Evolutionary conservation across 2,888 invertebrate species (phyloP).

Genomic region (Parnassius orleans): DNA sequence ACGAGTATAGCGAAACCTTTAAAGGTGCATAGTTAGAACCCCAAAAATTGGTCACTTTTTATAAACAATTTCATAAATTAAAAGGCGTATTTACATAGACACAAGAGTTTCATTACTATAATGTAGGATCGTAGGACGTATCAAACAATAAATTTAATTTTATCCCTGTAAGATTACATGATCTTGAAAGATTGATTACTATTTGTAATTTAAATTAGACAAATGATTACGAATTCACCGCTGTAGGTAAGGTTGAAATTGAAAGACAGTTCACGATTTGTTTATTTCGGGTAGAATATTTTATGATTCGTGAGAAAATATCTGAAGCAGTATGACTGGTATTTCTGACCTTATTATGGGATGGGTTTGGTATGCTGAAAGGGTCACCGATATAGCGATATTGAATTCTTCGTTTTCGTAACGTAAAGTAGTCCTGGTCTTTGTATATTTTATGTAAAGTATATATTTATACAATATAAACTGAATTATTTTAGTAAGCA

Average conservation of each 20-base stretch:
- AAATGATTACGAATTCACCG: slow-evolving; percentile 13
- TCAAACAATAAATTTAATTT: background rate
- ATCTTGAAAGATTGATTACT: slow-evolving; percentile 12
- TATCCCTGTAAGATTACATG: background rate
- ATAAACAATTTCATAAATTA: too few relatives aligned
- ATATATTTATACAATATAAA: too few relatives aligned
- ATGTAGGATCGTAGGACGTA: too few relatives aligned
- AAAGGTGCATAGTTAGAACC: too few relatives aligned
- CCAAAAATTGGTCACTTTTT: too few relatives aligned
- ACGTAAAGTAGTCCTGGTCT: slow-evolving; percentile 9
- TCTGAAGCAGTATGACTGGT: slow-evolving; percentile 42
- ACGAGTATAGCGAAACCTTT: too few relatives aligned
- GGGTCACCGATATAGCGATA: slow-evolving; percentile 44
- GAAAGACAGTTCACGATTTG: slow-evolving; percentile 15
- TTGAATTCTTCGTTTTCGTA: slow-evolving; percentile 44
- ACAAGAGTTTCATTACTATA: too few relatives aligned
- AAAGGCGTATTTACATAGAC: too few relatives aligned
- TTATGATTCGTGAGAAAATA: slow-evolving; percentile 26
- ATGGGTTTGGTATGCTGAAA: slow-evolving; percentile 45
- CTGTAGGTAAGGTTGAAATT: slow-evolving; percentile 16
- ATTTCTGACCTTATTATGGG: slow-evolving; percentile 51
- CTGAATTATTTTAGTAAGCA: too few relatives aligned
- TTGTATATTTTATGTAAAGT: background rate
- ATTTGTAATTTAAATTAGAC: slow-evolving; percentile 11
- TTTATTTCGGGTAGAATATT: slow-evolving; percentile 18